These are phyloP conservation scores for Anomalospiza imberbis DNA, from an alignment of 2,797 vertebrate species.

Conservation along the genomic window DNA sequence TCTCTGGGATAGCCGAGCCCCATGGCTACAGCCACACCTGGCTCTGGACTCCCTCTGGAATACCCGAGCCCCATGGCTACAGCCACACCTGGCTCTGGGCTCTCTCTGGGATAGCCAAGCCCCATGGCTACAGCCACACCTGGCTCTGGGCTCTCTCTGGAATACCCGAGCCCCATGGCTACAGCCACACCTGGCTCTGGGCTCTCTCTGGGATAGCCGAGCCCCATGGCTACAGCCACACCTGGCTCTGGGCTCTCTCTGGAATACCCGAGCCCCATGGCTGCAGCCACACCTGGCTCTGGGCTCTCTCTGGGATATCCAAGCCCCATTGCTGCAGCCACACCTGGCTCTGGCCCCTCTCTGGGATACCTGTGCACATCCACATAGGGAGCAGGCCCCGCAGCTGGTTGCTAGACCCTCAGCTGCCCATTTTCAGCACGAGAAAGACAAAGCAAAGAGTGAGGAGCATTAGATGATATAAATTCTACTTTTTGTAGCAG, in stretches of 20 bases:
- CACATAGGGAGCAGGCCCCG: fast-evolving
- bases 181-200: neutral
- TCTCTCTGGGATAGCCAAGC: neutral
- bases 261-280: neutral
- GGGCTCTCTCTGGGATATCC: neutral
- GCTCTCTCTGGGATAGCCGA: neutral
- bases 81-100: neutral
- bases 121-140: neutral
- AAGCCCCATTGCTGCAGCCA: neutral
- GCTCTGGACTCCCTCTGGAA: neutral
- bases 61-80: neutral
- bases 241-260: neutral
- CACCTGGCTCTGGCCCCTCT: neutral
- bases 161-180: neutral
- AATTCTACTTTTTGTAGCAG: neutral
- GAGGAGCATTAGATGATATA: neutral
- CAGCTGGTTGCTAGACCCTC: fast-evolving
- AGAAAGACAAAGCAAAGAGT: neutral
- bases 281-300: neutral
- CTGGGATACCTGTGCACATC: fast-evolving
- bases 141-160: neutral
- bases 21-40: too few relatives aligned
- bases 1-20: too few relatives aligned
- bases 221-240: neutral
- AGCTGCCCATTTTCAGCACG: neutral